Evolutionary conservation across 1,140 invertebrate genomes (phyloP), one percentile per base, ranked within the genome.

Genomic region (Drosophila neocordata): DNA sequence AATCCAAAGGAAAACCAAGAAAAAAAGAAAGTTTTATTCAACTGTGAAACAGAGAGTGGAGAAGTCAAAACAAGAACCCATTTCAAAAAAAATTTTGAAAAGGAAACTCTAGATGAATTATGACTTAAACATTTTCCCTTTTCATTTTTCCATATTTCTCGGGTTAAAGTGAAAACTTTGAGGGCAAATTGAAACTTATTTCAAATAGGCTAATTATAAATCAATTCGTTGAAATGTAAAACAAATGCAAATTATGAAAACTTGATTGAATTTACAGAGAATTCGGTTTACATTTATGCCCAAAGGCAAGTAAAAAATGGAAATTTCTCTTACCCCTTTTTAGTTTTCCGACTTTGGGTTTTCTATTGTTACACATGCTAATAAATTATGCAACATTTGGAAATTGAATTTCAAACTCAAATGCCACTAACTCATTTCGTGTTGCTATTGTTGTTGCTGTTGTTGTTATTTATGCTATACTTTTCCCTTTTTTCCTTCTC

Each of bases 351-450:
- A 48, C 9, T 48, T 48, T 48, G 2, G 9, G 41, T 48, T 62
- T 69, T 51, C 15, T 15, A 20, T 38, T 44, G 73, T 12, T 66
- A 44, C 68, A 75, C 68, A 75, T 75, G 64, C 75, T 69, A 64
- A 74, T 87, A 88, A 87, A 88, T 87, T 88, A 88, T 88, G 79
- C 83, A 87, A 66, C 79, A 83, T 78, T 83, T 66, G 44, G 68
- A 87, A 88, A 87, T 87, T 88, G 75, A 87, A 87, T 87, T 87
- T 66, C 69, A 73, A 80, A 81, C 78, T 77, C 68, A 69, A 74
- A 41, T 67, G 64, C 71, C 71, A 88, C 78, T 82, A 79, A 79
- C 82, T 87, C 83, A 83, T 79, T 87, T 83, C 65, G 34, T 53
- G 57, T 34, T 58, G 65, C 58, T 56, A 68, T 41, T 65, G 88